Evolutionary conservation across 1,140 invertebrate species (phyloP).

Genomic region (Platyura marginata): DNA sequence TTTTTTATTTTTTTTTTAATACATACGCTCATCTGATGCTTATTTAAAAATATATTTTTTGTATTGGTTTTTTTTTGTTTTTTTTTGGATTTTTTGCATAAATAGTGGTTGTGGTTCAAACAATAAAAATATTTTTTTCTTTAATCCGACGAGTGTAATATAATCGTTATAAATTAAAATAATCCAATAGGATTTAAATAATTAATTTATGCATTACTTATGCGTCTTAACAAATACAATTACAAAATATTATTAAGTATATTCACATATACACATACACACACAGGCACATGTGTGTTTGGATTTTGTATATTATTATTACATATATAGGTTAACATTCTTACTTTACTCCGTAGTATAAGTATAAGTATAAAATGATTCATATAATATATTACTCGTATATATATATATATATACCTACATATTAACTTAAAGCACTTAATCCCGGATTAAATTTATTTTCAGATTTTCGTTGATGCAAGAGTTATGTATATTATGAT

Average conservation of each 20-base stretch:
- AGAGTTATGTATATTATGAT: no score
- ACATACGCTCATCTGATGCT: no score
- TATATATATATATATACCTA: not conserved
- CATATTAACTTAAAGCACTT: no score
- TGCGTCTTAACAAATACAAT: not conserved
- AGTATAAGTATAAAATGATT: no score
- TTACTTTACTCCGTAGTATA: not conserved
- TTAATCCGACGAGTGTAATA: conserved; percentile 9
- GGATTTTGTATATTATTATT: not conserved
- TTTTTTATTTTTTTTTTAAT: no score
- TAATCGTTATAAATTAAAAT: conserved; percentile 28
- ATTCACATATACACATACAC: not conserved
- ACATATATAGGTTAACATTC: not conserved
- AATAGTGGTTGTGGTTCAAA: no score
- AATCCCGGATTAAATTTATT: no score
- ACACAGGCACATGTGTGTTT: not conserved
- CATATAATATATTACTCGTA: not conserved
- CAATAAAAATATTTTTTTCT: no score
- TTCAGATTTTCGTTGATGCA: no score
- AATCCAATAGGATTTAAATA: conserved; percentile 28
- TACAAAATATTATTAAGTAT: not conserved
- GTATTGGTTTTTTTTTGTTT: no score
- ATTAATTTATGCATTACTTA: conserved; percentile 19
- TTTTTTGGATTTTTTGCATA: no score
- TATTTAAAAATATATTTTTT: no score